Evolutionary conservation across 2,888 invertebrate genomes (phyloP).

Genomic region (Agriopis marginaria): DNA sequence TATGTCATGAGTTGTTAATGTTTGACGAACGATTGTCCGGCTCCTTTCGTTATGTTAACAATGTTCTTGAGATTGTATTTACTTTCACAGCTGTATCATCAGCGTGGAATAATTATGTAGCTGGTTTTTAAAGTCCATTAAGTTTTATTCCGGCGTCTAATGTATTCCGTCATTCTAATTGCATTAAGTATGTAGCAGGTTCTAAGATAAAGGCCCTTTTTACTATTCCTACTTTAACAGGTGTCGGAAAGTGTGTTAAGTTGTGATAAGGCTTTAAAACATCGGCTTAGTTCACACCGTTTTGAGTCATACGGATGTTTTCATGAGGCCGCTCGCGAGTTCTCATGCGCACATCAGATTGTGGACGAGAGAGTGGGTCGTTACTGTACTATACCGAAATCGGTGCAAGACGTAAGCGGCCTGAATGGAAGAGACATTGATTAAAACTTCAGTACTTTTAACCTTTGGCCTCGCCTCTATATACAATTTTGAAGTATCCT

Average conservation of each 20-base stretch:
- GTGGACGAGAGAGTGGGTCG: conserved; percentile 68
- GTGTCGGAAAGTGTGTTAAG: conserved; percentile 37
- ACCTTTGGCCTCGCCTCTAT: no score
- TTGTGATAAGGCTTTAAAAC: conserved; percentile 46
- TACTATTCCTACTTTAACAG: conserved; percentile 28
- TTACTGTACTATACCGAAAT: conserved; percentile 55
- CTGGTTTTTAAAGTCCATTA: conserved; percentile 55
- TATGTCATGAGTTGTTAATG: conserved; percentile 76
- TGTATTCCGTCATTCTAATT: conserved; percentile 49
- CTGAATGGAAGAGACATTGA: conserved; percentile 1
- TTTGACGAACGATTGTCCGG: conserved; percentile 72
- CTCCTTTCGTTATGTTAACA: conserved; percentile 65
- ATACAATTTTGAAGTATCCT: no score
- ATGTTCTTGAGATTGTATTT: conserved; percentile 71
- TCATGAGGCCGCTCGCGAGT: conserved; percentile 65
- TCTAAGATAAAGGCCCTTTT: conserved; percentile 31
- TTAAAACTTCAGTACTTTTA: no score
- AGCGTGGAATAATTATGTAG: conserved; percentile 62
- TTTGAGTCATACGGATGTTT: conserved; percentile 68
- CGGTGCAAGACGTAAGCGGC: conserved; percentile 39
- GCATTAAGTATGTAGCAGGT: conserved; percentile 48
- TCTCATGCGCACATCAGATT: conserved; percentile 80
- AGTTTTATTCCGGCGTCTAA: conserved; percentile 51
- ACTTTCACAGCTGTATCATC: conserved; percentile 66
- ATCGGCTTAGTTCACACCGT: conserved; percentile 61